Percentiles rank a stretch among this genome's conserved stretches.
phyloP scores from a whole-genome alignment of 2,888 invertebrate genomes.

The Trichopoda pennipes region DNA sequence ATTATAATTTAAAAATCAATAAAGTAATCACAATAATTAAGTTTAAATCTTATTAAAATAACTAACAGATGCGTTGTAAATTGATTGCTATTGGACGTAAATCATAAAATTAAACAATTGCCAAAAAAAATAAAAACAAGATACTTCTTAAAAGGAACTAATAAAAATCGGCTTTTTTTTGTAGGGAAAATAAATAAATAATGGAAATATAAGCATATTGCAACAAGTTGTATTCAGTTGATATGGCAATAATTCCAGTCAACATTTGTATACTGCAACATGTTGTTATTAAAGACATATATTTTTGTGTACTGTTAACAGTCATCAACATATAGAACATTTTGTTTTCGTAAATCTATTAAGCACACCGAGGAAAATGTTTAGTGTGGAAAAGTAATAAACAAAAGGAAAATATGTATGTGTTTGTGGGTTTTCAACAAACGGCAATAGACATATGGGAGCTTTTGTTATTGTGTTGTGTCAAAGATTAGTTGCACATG shows the following conservation, averaged over 20 bases:
- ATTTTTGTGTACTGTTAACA: constrained; percentile 14
- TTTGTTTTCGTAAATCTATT: not conserved
- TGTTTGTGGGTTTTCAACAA: constrained; percentile 48
- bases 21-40: not conserved
- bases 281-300: constrained; percentile 32
- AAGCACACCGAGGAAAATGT: constrained; percentile 6
- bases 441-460: constrained; percentile 51
- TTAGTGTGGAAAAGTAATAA: constrained; percentile 35
- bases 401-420: not conserved
- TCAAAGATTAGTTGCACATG: constrained; percentile 72
- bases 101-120: constrained; percentile 27
- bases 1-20: not conserved
- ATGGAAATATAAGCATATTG: constrained; percentile 6
- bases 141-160: constrained; percentile 13
- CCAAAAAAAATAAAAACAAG: constrained; percentile 14
- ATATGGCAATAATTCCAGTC: constrained; percentile 43
- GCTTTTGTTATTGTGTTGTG: constrained; percentile 51
- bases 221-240: constrained; percentile 7
- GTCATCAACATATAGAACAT: constrained; percentile 35
- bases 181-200: not conserved
- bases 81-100: not conserved
- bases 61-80: not conserved
- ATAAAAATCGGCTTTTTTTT: constrained; percentile 27
- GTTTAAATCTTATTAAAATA: constrained; percentile 30
- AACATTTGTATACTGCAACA: constrained; percentile 30